Conservation (phyloP, 2,797 vertebrate species). For the Toxotes lorentzi region DNA sequence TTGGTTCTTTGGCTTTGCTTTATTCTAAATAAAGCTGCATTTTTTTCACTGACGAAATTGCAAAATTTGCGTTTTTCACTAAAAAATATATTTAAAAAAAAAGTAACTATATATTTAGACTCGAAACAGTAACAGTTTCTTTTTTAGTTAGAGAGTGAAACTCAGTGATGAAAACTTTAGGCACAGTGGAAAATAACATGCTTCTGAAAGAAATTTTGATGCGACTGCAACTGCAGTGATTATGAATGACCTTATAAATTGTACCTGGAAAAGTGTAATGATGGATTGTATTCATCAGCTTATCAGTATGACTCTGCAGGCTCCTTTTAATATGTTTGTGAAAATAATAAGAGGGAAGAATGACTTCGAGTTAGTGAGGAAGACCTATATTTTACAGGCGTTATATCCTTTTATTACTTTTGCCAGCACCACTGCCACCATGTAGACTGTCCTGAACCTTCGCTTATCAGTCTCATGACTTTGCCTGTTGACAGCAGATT, state of each 20-base stretch:
- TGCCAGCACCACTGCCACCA: constrained; percentile 4
- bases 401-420: constrained; percentile 32
- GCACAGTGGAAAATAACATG: constrained; percentile 7
- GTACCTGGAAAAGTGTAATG: constrained; percentile 49
- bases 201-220: constrained; percentile 15
- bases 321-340: constrained; percentile 38
- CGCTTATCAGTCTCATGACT: constrained; percentile 59
- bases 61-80: not conserved
- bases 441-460: constrained; percentile 21
- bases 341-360: constrained; percentile 30
- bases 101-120: not conserved
- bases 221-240: constrained; percentile 50
- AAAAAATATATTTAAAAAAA: not conserved
- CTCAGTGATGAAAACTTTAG: constrained; percentile 5
- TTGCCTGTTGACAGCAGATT: constrained; percentile 63
- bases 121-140: too few relatives aligned
- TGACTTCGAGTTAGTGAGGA: constrained; percentile 13
- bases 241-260: constrained; percentile 61
- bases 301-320: constrained; percentile 23
- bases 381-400: constrained; percentile 18
- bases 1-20: not conserved
- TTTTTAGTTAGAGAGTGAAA: not conserved
- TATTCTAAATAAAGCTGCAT: not conserved
- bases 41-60: not conserved
- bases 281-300: constrained; percentile 62